A percentile compares a stretch with the other conserved stretches of the same genome.
Evolutionary conservation across 2,888 invertebrate species (phyloP).

Genomic region (Eilema caniola): DNA sequence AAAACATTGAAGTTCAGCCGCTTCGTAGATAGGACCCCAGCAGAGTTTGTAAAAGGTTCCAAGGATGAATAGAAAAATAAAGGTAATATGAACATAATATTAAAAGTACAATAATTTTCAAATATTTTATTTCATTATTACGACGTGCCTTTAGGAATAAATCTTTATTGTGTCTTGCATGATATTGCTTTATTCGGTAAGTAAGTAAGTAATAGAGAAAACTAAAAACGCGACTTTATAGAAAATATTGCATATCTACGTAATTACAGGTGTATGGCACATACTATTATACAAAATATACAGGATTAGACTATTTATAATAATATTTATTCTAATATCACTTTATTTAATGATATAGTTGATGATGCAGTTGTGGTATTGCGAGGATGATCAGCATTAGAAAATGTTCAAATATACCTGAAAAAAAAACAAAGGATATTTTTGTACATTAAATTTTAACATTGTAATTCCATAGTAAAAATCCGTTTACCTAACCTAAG

Average conservation of each 20-base stretch:
- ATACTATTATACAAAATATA: constrained; percentile 85
- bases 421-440: constrained; percentile 42
- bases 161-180: constrained; percentile 77
- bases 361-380: constrained; percentile 70
- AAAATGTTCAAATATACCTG: constrained; percentile 70
- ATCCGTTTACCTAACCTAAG: neutral
- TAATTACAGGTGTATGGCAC: constrained; percentile 84
- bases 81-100: neutral
- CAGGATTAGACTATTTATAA: constrained; percentile 76
- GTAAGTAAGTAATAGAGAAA: constrained; percentile 62
- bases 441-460: neutral
- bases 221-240: constrained; percentile 72
- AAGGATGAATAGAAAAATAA: too few species aligned
- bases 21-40: too few species aligned
- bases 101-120: constrained; percentile 53
- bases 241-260: constrained; percentile 82
- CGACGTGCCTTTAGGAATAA: constrained; percentile 80
- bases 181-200: constrained; percentile 77
- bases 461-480: too few species aligned
- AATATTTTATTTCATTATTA: constrained; percentile 72
- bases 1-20: too few species aligned
- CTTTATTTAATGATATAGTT: constrained; percentile 83
- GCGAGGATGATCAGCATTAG: constrained; percentile 68
- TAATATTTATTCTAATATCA: constrained; percentile 82
- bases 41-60: too few species aligned